Evolutionary conservation across 1,140 invertebrate genomes (phyloP).

Genomic region (Dendrolimus punctatus): DNA sequence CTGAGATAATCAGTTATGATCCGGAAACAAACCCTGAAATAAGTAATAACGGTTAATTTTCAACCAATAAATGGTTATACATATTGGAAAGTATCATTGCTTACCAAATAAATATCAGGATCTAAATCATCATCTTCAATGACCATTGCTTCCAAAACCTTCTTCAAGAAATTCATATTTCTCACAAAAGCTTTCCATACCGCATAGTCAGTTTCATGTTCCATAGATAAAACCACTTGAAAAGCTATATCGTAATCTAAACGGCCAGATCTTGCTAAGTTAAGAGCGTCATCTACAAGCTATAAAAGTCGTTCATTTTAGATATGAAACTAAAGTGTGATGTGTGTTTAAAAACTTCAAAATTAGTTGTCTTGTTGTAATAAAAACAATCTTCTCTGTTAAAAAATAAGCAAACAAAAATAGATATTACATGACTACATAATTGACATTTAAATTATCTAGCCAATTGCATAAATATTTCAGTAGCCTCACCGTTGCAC

Average conservation of each 20-base stretch:
- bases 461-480: no score
- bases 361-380: no score
- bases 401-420: no score
- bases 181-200: constrained; percentile 78
- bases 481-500: constrained; percentile 71
- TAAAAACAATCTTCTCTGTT: no score
- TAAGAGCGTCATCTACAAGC: constrained; percentile 84
- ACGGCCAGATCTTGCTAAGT: constrained; percentile 68
- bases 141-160: constrained; percentile 40
- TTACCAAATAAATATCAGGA: constrained; percentile 49
- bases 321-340: constrained; percentile 23
- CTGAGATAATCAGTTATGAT: no score
- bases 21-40: no score
- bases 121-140: constrained; percentile 36
- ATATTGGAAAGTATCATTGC: background rate
- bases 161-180: constrained; percentile 70
- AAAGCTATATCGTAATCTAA: constrained; percentile 73
- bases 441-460: no score
- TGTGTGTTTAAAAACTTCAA: no score
- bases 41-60: no score
- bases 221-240: constrained; percentile 72
- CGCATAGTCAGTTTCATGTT: constrained; percentile 75
- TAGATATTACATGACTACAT: no score
- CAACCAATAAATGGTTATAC: no score
- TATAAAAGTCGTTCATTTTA: constrained; percentile 14